Evolutionary conservation across 1,140 invertebrate genomes (phyloP), one percentile per base, ranked within the genome.

Genomic region (Drosophila punjabiensis): DNA sequence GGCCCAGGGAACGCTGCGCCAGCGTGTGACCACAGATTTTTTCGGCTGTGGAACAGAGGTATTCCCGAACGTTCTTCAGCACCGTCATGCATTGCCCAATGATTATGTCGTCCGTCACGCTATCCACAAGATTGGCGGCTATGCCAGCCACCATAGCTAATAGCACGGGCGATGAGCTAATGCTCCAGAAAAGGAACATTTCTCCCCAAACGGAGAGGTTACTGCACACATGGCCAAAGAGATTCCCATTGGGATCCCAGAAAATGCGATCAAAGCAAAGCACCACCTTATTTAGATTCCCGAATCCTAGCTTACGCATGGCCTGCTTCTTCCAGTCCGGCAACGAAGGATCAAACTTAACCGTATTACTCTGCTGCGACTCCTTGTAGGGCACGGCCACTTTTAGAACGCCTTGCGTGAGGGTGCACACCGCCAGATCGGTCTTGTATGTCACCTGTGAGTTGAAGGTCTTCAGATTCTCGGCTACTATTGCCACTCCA

Each of bases 271-370:
- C 98, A 94, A 99, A 99, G 93, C 98, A 99, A 33, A 99, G 94
- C 32, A 99, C 98, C 35, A 99, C 98, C 94, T 99, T 99, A 94
- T 99, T 99, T 37, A 99, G 95, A 94, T 99, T 99, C 35, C 99
- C 99, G 94, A 98, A 99, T 6, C 99, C 99, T 18, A 99, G 95
- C 53, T 98, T 95, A 82, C 98, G 96, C 90, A 99, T 98, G 5
- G 98, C 98, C 63, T 96, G 95, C 9, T 93, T 92, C 95, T 99
- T 99, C 98, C 98, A 99, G 76, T 99, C 98, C 4, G 99, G 99
- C 63, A 99, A 94, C 37, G 98, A 97, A 10, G 99, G 99, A 82
- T 96, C 95, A 94, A 99, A 99, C 91, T 97, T 96, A 5, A 99
- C 97, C 14, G 96, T 96, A 93, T 98, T 97, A 35, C 95, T 94